Evolutionary conservation across 2,888 invertebrate species (phyloP).

Genomic region (Acleris holmiana): DNA sequence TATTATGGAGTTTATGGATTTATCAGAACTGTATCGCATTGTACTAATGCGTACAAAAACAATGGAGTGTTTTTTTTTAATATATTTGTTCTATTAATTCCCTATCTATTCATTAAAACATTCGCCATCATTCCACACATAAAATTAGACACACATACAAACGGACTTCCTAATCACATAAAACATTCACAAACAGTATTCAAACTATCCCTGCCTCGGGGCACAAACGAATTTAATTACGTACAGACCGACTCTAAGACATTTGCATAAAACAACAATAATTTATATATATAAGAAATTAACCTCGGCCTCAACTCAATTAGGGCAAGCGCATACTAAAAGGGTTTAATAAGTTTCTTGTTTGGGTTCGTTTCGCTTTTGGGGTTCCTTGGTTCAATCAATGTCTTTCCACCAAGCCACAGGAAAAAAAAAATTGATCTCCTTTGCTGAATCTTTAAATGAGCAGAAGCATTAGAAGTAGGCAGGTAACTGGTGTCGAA

Average conservation of each 20-base stretch:
- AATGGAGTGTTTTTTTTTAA: too few species aligned
- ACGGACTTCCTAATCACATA: conserved; percentile 72
- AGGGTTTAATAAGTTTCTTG: conserved; percentile 73
- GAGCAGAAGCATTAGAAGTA: too few species aligned
- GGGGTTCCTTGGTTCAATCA: conserved; percentile 12
- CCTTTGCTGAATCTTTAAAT: too few species aligned
- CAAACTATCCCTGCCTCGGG: conserved; percentile 63
- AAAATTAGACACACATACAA: conserved; percentile 38
- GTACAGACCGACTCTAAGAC: conserved; percentile 60
- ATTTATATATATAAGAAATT: conserved; percentile 78
- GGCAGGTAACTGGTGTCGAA: too few species aligned
- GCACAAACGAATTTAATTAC: conserved; percentile 78
- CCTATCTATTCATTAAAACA: conserved; percentile 11
- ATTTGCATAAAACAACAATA: conserved; percentile 83
- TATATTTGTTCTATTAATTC: not conserved
- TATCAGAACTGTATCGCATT: too few species aligned
- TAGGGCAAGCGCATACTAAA: conserved; percentile 77
- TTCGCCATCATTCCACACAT: conserved; percentile 33
- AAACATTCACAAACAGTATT: conserved; percentile 69
- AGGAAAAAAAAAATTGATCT: too few species aligned
- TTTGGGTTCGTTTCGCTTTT: conserved; percentile 37
- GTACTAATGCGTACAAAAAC: too few species aligned
- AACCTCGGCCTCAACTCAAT: conserved; percentile 79
- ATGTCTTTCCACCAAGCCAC: too few species aligned
- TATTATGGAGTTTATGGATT: too few species aligned